Percentiles rank a stretch among this genome's conserved stretches.
Conservation (phyloP, 2,797 vertebrate genomes). For the Chrysolophus pictus region DNA sequence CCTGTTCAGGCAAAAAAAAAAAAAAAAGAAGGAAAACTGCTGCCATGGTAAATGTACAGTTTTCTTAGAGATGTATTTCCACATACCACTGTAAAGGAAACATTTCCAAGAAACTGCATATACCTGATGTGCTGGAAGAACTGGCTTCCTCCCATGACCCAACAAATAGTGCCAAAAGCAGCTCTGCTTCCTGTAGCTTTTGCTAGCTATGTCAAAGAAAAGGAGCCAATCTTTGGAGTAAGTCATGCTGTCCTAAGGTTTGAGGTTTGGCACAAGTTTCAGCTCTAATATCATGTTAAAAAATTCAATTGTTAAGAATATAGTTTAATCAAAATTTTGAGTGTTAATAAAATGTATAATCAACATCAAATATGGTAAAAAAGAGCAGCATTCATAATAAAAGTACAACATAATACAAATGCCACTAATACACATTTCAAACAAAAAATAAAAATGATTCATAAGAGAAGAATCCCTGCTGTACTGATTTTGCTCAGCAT, state of each 20-base stretch:
- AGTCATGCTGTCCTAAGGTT: not conserved
- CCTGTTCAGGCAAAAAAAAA: not conserved
- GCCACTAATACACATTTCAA: not conserved
- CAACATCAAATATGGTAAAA: not conserved
- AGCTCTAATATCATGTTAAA: not conserved
- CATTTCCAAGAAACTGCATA: not conserved
- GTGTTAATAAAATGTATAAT: not conserved
- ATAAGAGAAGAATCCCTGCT: conserved; percentile 50
- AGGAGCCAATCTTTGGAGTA: not conserved
- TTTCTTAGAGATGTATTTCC: not conserved
- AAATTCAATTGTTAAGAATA: not conserved
- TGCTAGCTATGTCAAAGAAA: not conserved
- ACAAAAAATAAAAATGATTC: not conserved
- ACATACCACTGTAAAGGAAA: not conserved
- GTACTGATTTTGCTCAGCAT: conserved; percentile 48
- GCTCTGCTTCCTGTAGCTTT: not conserved
- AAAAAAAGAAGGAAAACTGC: not conserved
- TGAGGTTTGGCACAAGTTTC: not conserved
- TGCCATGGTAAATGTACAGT: not conserved
- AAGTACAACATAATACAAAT: not conserved
- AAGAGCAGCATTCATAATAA: not conserved
- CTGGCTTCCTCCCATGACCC: not conserved
- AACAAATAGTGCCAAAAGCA: not conserved
- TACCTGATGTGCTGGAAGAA: not conserved
- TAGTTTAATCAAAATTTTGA: not conserved